Base-by-base conservation (phyloP, 2,113 vertebrate genomes). In the Pogonocichla stellata region DNA sequence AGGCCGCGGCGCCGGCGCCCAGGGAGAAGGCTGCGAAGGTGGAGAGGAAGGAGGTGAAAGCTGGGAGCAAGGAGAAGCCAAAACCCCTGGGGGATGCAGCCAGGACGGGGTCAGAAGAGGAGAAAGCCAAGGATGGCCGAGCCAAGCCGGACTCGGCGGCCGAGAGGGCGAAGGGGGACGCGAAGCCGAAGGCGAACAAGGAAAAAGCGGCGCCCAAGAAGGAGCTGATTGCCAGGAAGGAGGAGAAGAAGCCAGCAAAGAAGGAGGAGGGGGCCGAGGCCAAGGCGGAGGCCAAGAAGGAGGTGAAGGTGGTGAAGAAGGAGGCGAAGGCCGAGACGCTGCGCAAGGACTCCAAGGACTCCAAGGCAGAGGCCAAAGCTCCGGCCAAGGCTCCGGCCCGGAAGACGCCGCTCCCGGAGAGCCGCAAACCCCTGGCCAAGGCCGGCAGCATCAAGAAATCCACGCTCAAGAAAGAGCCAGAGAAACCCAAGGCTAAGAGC, bases 171-270 rank as follows among this genome's bases (percentile, higher is more conserved):
- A 98, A 98, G 78, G 98, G 96, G 12, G 98, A 98, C 1, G 3
- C 25, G 5, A 92, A 80, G 65, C 43, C 69, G 1, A 98, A 98
- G 94, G 38, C 19, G 12, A 71, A 70, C 73, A 99, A 98, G 87
- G 99, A 98, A 53, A 99, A 99, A 1, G 34, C 3, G 2, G 10
- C n/a, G 0, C 50, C 91, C 22, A 99, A 98, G 80, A 98, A 98
- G 24, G 99, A 98, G 12, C 97, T 14, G 0, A 0, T 1, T 2
- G 40, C 88, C 10, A 97, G 95, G 22, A 98, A 97, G 70, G 98
- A 98, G 2, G 98, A 98, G 89, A 98, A 96, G 64, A 96, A 95
- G 45, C 73, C 4, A 0, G 82, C 8, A 40, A 98, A 91, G 98
- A 98, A 95, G 54, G 94, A 96, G 0, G 95, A 97, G 42, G 85